Base-by-base conservation (phyloP, 2,888 invertebrate species). In the Acronicta aceris region DNA sequence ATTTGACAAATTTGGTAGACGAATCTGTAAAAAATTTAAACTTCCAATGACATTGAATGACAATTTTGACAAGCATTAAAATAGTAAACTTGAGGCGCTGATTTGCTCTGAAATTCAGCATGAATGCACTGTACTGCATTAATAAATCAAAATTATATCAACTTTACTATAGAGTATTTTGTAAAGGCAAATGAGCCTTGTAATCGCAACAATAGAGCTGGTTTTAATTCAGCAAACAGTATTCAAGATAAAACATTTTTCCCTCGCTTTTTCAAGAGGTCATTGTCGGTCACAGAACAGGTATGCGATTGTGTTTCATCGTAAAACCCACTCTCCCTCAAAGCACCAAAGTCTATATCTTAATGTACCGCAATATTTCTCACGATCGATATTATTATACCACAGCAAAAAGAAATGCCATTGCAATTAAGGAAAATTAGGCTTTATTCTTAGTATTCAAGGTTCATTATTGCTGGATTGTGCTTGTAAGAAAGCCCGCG, bases 251-350 rank as follows among this genome's bases (percentile, higher is more conserved):
- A 67, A 81, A 71, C 76, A 78, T 77, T 81, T 86, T 88, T 88
- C 87, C 87, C 89, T 85, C 89, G 87, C 88, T 88, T 90, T 87
- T 90, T 89, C 85, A 86, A 83, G 85, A 89, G 91, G 90, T 91
- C 89, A 91, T 82, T 89, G 87, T 86, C 91, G 91, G 91, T 90
- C 91, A 90, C 77, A 79, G 84, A 90, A 90, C 91, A 91, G 91
- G 91, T 91, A 90, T 89, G 84, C 47, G 33, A 53, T 53, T 56
- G 6, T 5, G 0, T 1, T 9, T 9, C 58, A 73, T 45, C 33
- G 4, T 10, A 84, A 69, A 76, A 54, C 40, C 5, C 49, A 64
- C 76, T 67, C 71, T 80, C 82, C 15, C 0, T 0, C 0, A 0
- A 6, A 0, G 0, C 0, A 0, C 0, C 67, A 77, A 69, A 46